Evolutionary conservation across 1,140 invertebrate species (phyloP).

Genomic region (Sycophaga agraensis): DNA sequence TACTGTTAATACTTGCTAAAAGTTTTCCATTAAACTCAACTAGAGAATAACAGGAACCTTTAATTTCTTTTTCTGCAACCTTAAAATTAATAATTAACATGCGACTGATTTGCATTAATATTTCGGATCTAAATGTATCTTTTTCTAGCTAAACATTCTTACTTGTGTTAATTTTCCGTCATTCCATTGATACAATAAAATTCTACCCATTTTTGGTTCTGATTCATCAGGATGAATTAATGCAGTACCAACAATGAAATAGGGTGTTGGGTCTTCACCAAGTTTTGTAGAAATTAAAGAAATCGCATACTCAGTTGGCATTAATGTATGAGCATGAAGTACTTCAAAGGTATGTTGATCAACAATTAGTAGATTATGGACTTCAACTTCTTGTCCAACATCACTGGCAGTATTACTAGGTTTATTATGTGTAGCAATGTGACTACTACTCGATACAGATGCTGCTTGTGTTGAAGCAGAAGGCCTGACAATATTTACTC

Average conservation of each 20-base stretch:
- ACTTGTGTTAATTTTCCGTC: constrained; percentile 84
- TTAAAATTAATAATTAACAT: constrained; percentile 4
- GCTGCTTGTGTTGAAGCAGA: constrained; percentile 78
- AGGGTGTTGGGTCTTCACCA: constrained; percentile 88
- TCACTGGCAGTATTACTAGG: constrained; percentile 59
- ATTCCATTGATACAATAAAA: constrained; percentile 88
- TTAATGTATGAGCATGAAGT: constrained; percentile 89
- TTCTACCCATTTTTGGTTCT: constrained; percentile 87
- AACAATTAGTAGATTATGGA: constrained; percentile 89
- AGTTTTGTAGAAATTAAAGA: constrained; percentile 87
- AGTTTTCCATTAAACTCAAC: constrained; percentile 94
- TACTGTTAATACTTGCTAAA: constrained; percentile 93
- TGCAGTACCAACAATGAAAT: constrained; percentile 94
- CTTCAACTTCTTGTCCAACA: constrained; percentile 84
- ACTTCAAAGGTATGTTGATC: constrained; percentile 98
- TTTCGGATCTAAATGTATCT: not conserved
- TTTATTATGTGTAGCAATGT: constrained; percentile 59
- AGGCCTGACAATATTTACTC: constrained; percentile 67
- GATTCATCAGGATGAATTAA: constrained; percentile 92
- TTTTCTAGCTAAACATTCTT: not conserved
- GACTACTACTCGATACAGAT: constrained; percentile 51
- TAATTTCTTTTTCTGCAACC: constrained; percentile 94
- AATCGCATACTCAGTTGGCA: constrained; percentile 85
- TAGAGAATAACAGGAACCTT: constrained; percentile 91
- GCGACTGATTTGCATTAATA: not conserved